phyloP scores from a whole-genome alignment of 1,140 invertebrate genomes.

The Diuraphis noxia region DNA sequence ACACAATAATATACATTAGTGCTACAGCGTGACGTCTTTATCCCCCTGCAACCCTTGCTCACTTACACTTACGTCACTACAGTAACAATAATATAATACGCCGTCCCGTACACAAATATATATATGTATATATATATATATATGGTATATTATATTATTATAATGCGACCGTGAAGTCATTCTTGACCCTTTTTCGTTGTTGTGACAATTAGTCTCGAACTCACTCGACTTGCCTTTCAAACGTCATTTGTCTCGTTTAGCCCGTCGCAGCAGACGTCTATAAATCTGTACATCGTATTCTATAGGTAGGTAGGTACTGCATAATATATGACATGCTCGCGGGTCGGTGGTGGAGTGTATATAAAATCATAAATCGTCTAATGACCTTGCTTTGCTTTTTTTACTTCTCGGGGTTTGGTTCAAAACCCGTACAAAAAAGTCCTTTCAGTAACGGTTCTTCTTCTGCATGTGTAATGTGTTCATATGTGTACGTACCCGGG shows the following conservation, averaged over 20 bases:
- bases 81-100: constrained; percentile 11
- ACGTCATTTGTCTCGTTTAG: constrained; percentile 31
- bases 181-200: constrained; percentile 28
- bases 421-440: neutral
- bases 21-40: constrained; percentile 37
- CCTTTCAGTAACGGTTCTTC: constrained; percentile 27
- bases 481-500: neutral
- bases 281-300: constrained; percentile 1
- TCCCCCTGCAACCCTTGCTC: neutral
- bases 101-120: neutral
- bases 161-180: constrained; percentile 18
- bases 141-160: neutral
- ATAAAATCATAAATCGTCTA: constrained; percentile 35
- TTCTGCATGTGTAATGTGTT: neutral
- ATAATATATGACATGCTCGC: neutral
- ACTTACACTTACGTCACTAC: neutral
- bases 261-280: neutral
- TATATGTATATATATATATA: neutral
- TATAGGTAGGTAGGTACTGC: neutral
- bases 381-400: constrained; percentile 30
- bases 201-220: constrained; percentile 46
- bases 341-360: neutral
- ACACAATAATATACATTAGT: neutral
- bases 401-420: neutral
- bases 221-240: constrained; percentile 29